phyloP scores from a whole-genome alignment of 2,113 vertebrate species.

The Pogonocichla stellata region DNA sequence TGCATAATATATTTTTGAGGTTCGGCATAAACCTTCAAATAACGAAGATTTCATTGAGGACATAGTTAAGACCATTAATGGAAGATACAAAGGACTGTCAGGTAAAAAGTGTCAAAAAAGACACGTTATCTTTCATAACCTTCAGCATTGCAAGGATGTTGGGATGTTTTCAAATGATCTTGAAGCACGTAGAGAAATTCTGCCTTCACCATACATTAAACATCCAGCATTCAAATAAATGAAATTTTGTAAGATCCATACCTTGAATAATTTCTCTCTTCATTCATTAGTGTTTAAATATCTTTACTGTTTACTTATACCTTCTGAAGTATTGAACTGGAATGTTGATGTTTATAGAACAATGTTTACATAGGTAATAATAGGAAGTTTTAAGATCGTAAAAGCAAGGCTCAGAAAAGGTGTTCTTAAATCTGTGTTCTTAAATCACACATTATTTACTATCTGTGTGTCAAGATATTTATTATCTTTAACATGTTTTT shows the following conservation, averaged over 20 bases:
- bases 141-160: background rate
- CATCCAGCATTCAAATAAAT: background rate
- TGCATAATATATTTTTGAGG: constrained; percentile 70
- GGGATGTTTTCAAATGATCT: background rate
- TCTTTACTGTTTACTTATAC: background rate
- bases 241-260: background rate
- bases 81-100: constrained; percentile 88
- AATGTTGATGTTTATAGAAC: background rate
- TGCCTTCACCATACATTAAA: background rate
- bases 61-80: constrained; percentile 84
- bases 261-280: background rate
- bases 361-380: background rate
- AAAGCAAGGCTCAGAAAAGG: background rate
- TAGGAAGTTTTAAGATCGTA: background rate
- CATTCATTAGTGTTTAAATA: background rate
- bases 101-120: constrained; percentile 71
- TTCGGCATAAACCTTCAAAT: constrained; percentile 84
- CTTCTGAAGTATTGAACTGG: background rate
- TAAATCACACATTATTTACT: background rate
- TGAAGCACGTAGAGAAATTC: background rate
- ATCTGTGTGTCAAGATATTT: background rate
- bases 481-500: background rate
- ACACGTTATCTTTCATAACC: background rate
- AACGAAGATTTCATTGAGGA: constrained; percentile 80
- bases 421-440: rapidly evolving